Evolutionary conservation across 2,888 invertebrate species (phyloP), one percentile per base, ranked within the genome.

Genomic region (Empis livida): DNA sequence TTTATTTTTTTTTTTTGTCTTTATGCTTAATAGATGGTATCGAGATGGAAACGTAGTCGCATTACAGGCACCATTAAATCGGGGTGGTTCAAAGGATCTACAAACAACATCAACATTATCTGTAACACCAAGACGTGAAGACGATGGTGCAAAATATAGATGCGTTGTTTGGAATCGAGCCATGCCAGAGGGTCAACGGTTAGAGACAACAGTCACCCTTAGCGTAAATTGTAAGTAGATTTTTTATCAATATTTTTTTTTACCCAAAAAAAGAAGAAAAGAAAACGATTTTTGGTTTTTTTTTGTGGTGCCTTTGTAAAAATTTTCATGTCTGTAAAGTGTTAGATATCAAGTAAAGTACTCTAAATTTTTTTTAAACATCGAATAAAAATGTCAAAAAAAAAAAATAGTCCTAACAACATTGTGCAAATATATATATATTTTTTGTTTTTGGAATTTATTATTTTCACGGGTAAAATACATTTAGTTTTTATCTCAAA

Each of bases 121-220:
- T 27, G 71, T 93, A 55, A 79, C 77, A 51, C 92, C 93, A 5
- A 77, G 78, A 30, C 80, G 86, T 53, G 86, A 88, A 53, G 91
- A 93, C 65, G 91, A 93, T 62, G 82, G 84, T 10, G 84, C 87
- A 49, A 75, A 78, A 45, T 91, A 84, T 71, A 78, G 84, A 50
- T 93, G 93, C 67, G 84, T 85, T 53, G 91, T 93, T 45, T 83
- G 85, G 76, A 93, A 93, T 72, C 75, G 92, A 42, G 93, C 92
- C 54, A 84, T 93, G 79, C 77, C 81, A 1, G 82, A 84, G 49
- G 84, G 84, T 39, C 79, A 82, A 49, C 86, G 86, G 56, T 71
- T 91, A 53, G 87, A 88, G 58, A 78, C 88, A 14, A 79, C 79
- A 13, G 82, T 91, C 52, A 80, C 82, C 20, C 75, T 93, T 49